phyloP scores from a whole-genome alignment of 2,113 vertebrate species.

The Herpailurus yagouaroundi region DNA sequence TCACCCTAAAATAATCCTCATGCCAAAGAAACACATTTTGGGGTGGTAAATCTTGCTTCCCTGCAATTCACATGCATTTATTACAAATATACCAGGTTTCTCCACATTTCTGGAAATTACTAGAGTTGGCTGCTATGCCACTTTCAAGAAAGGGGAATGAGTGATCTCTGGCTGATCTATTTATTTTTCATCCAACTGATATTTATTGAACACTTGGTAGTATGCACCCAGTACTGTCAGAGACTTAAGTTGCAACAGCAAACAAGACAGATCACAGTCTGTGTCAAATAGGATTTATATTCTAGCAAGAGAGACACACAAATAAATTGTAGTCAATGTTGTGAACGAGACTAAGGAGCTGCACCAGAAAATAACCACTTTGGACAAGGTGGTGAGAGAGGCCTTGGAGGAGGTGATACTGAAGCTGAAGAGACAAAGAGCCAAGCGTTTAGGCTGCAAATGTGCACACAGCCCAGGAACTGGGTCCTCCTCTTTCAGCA shows the following conservation, averaged over 20 bases:
- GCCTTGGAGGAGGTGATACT: not conserved
- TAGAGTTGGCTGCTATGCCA: not conserved
- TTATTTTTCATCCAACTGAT: not conserved
- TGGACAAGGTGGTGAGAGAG: not conserved
- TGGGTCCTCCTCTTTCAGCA: not conserved
- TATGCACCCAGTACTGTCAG: not conserved
- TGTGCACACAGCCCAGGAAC: not conserved
- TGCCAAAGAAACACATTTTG: not conserved
- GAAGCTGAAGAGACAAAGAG: too few species aligned
- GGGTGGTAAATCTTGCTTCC: not conserved
- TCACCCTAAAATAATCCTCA: not conserved
- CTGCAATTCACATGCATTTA: not conserved
- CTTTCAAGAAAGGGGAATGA: not conserved
- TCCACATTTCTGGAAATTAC: not conserved
- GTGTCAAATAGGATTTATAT: not conserved
- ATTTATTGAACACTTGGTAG: not conserved
- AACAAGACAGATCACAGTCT: not conserved
- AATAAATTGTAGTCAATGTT: not conserved
- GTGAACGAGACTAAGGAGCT: not conserved
- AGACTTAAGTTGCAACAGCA: not conserved
- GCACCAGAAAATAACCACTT: not conserved
- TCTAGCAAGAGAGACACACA: not conserved
- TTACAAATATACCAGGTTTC: not conserved
- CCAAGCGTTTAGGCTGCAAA: not conserved
- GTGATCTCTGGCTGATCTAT: not conserved